These are phyloP conservation scores for Kryptolebias marmoratus DNA, from an alignment of 2,113 vertebrate genomes.

Conservation along the genomic window DNA sequence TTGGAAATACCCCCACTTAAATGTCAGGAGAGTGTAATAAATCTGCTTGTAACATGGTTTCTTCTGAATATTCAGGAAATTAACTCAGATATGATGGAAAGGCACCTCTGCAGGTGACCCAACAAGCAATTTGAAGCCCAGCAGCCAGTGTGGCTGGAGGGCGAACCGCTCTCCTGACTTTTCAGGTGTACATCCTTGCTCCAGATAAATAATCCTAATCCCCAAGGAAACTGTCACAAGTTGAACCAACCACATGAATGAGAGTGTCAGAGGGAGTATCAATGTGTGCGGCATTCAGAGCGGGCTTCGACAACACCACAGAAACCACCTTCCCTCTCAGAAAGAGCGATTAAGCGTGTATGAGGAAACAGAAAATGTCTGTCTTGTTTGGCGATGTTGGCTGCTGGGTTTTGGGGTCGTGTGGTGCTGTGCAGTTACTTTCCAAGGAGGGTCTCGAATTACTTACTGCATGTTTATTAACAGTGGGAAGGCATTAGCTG, in stretches of 20 bases:
- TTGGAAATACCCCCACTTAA: slow-evolving; percentile 15
- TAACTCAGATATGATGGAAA: neutral
- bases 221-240: slow-evolving; percentile 6
- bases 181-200: slow-evolving; percentile 8
- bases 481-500: slow-evolving; percentile 72
- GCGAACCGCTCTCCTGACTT: neutral
- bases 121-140: slow-evolving; percentile 11
- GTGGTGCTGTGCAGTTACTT: slow-evolving; percentile 73
- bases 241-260: slow-evolving; percentile 20
- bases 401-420: slow-evolving; percentile 61
- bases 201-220: slow-evolving; percentile 18
- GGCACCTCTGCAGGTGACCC: slow-evolving; percentile 25
- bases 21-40: slow-evolving; percentile 25
- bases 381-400: slow-evolving; percentile 70
- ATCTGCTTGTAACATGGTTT: slow-evolving; percentile 22
- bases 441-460: slow-evolving; percentile 65
- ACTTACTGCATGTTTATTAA: slow-evolving; percentile 79
- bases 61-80: neutral
- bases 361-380: slow-evolving; percentile 41
- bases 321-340: slow-evolving; percentile 45
- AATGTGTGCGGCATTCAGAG: slow-evolving; percentile 20
- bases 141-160: slow-evolving; percentile 27
- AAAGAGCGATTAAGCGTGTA: slow-evolving; percentile 44
- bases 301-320: slow-evolving; percentile 35
- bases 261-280: slow-evolving; percentile 12